phyloP scores from a whole-genome alignment of 2,113 vertebrate genomes.

The Strix aluco region DNA sequence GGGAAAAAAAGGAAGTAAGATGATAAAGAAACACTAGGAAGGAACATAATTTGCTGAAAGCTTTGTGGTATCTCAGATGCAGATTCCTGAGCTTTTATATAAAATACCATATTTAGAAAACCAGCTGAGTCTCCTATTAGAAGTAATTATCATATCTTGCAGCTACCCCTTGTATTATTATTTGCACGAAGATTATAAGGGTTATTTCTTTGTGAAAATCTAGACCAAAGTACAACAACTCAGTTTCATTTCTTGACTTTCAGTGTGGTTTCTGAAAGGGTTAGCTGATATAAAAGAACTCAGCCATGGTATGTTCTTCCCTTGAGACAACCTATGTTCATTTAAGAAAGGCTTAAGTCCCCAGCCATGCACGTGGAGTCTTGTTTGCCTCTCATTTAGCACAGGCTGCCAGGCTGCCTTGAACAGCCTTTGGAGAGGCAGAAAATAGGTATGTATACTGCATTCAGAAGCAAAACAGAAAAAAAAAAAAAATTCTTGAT shows the following conservation, averaged over 20 bases:
- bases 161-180: neutral
- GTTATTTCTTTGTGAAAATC: neutral
- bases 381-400: neutral
- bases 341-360: neutral
- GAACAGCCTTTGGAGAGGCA: neutral
- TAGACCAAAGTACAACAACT: neutral
- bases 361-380: neutral
- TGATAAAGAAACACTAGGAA: neutral
- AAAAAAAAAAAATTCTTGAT: neutral
- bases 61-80: rapidly evolving
- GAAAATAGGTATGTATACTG: neutral
- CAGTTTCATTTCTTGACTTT: neutral
- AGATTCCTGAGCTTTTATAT: neutral
- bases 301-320: neutral
- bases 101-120: neutral
- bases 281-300: neutral
- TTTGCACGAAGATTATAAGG: neutral
- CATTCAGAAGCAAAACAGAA: neutral
- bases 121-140: neutral
- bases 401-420: neutral
- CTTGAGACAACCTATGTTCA: neutral
- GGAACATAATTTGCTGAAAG: neutral
- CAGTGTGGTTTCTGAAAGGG: neutral
- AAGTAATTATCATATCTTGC: neutral
- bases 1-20: neutral